phyloP scores from a whole-genome alignment of 2,113 vertebrate genomes.

The Morone saxatilis region DNA sequence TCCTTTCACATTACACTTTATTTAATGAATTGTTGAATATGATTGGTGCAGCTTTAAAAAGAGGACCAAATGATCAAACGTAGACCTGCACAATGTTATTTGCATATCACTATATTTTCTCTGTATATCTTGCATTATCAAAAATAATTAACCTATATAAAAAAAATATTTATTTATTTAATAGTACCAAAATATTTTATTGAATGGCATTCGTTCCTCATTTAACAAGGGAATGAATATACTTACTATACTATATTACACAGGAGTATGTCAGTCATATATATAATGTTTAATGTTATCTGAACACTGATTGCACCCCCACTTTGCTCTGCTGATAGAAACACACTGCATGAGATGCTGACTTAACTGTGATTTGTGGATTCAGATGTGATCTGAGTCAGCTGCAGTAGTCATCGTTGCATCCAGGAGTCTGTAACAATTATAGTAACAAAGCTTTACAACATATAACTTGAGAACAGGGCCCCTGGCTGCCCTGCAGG shows the following conservation, averaged over 20 bases:
- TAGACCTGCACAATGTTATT: too few species aligned
- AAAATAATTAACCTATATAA: too few species aligned
- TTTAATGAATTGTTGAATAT: background rate
- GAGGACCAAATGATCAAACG: background rate
- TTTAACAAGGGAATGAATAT: background rate
- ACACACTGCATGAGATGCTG: slow-evolving; percentile 3
- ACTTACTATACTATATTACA: background rate
- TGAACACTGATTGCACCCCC: background rate
- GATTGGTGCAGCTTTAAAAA: background rate
- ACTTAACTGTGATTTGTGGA: slow-evolving; percentile 62
- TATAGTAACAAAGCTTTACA: slow-evolving; percentile 71
- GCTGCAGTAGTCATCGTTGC: slow-evolving; percentile 63
- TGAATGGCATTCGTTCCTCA: background rate
- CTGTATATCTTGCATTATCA: too few species aligned
- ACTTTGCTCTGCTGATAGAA: slow-evolving; percentile 15
- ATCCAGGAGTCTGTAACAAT: slow-evolving; percentile 70
- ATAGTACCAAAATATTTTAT: background rate
- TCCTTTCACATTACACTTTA: background rate
- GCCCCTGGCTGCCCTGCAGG: slow-evolving; percentile 46
- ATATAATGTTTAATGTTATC: slow-evolving; percentile 4
- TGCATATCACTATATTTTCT: too few species aligned
- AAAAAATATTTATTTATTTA: too few species aligned
- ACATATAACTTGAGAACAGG: slow-evolving; percentile 50
- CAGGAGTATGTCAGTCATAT: background rate
- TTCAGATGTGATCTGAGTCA: slow-evolving; percentile 61